A percentile compares a stretch with the other conserved stretches of the same genome.
These are phyloP conservation scores for Catamblyrhynchus diadema DNA, from an alignment of 2,797 vertebrate species.

Conservation along the genomic window DNA sequence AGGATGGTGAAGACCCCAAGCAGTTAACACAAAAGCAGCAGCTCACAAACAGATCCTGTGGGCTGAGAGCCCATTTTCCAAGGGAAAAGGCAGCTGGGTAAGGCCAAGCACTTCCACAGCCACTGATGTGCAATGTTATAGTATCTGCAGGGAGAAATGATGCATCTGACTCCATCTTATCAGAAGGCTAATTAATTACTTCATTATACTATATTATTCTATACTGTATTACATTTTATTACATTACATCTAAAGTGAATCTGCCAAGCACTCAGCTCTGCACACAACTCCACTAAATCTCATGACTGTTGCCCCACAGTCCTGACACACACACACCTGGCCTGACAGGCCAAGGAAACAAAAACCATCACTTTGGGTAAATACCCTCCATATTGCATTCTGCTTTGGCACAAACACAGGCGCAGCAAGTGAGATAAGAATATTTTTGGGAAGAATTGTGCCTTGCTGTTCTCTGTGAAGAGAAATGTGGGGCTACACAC, in stretches of 20 bases:
- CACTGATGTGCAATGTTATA: accelerated
- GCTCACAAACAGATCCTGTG: not conserved
- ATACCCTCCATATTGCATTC: no score
- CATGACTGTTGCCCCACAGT: not conserved
- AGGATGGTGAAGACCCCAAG: not conserved
- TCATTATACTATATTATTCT: not conserved
- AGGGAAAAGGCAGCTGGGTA: not conserved
- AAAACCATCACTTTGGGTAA: no score
- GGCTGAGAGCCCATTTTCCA: not conserved
- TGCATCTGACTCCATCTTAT: not conserved
- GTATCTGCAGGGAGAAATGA: not conserved
- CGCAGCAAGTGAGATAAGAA: no score
- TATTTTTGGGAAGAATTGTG: no score
- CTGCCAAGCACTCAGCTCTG: not conserved
- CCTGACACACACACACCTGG: no score
- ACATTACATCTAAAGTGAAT: not conserved
- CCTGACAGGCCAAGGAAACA: not conserved
- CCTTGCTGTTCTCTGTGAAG: no score
- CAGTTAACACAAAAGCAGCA: not conserved
- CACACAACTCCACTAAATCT: not conserved
- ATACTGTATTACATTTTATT: not conserved
- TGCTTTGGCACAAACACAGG: no score
- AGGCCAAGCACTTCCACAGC: not conserved
- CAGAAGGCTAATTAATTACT: not conserved
- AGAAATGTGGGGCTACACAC: no score